Conservation (phyloP, 1,140 invertebrate species). For the Drosophila trapezifrons region DNA sequence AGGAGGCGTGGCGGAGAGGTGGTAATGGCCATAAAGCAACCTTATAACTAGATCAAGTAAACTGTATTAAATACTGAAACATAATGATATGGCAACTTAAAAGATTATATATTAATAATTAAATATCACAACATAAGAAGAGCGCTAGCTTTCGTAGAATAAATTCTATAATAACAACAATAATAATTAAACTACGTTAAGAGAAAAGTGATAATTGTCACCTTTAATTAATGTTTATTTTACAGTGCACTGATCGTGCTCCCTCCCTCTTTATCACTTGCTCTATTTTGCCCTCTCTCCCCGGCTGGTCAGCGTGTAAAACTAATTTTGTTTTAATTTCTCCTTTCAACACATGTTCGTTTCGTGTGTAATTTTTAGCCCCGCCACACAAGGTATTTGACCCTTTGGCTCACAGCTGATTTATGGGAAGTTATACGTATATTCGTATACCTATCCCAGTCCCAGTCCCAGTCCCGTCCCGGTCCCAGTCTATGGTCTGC, state of each 20-base stretch:
- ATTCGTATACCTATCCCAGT: conserved; percentile 55
- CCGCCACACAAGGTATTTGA: conserved; percentile 77
- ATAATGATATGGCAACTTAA: background rate
- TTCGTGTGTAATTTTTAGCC: conserved; percentile 81
- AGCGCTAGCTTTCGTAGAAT: no score
- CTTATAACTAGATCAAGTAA: conserved; percentile 11
- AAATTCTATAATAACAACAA: no score
- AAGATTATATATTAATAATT: no score
- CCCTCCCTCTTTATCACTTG: background rate
- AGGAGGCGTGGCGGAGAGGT: conserved; percentile 7
- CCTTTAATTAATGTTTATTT: conserved; percentile 10
- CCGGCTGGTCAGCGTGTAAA: conserved; percentile 57
- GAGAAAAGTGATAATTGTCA: background rate
- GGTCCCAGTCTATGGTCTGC: conserved; percentile 46
- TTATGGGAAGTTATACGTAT: conserved; percentile 82
- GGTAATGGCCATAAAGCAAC: conserved; percentile 24
- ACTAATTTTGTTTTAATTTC: conserved; percentile 80
- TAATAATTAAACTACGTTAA: background rate
- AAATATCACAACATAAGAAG: no score
- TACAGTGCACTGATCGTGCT: background rate
- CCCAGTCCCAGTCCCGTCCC: conserved; percentile 26
- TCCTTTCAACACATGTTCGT: conserved; percentile 81
- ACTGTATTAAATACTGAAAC: background rate
- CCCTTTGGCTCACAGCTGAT: conserved; percentile 83
- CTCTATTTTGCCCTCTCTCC: conserved; percentile 17